Percentiles rank a stretch among this genome's conserved stretches.
Evolutionary conservation across 2,888 invertebrate species (phyloP).

Genomic region (Acleris sparsana): DNA sequence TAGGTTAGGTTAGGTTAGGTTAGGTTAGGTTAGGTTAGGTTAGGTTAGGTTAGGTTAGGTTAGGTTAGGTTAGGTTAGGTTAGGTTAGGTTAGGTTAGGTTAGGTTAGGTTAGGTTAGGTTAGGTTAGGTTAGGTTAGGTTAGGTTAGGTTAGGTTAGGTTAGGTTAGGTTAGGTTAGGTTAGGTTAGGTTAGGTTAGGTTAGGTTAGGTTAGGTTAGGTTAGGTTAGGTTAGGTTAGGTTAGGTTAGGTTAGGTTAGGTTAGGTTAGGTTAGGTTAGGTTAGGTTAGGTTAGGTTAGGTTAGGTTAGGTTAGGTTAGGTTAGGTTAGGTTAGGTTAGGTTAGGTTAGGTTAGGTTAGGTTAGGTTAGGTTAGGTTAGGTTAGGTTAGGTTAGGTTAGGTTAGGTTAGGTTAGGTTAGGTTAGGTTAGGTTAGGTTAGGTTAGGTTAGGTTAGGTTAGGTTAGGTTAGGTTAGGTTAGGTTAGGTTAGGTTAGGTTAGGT

Average conservation of each 20-base stretch:
- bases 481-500: constrained; percentile 10
- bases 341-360: constrained; percentile 10
- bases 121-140: constrained; percentile 10
- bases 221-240: constrained; percentile 10
- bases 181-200: constrained; percentile 10
- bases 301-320: constrained; percentile 10
- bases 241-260: constrained; percentile 10
- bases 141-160: constrained; percentile 10
- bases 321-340: constrained; percentile 10
- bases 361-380: constrained; percentile 10
- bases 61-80: constrained; percentile 10
- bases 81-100: constrained; percentile 10
- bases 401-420: constrained; percentile 10
- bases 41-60: constrained; percentile 10
- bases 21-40: constrained; percentile 10
- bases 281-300: constrained; percentile 10
- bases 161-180: constrained; percentile 10
- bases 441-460: constrained; percentile 10
- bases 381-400: constrained; percentile 10
- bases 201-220: constrained; percentile 10
- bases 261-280: constrained; percentile 10
- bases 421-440: constrained; percentile 10
- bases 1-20: constrained; percentile 10
- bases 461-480: constrained; percentile 10
- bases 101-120: constrained; percentile 10